phyloP scores from a whole-genome alignment of 2,888 invertebrate species.

The Temnothorax unifasciatus region DNA sequence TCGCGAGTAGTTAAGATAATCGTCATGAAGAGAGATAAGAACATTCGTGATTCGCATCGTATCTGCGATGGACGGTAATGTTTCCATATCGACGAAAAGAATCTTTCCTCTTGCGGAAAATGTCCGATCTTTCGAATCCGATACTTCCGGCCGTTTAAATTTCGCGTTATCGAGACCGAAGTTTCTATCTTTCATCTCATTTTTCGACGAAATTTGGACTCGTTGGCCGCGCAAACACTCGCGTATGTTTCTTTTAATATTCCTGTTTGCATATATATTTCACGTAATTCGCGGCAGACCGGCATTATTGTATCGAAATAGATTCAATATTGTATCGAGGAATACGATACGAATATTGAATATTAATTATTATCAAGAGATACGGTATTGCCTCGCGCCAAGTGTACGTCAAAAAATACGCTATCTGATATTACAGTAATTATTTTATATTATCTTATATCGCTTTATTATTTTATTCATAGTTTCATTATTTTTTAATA shows the following conservation, averaged over 20 bases:
- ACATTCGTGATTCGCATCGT: conserved; percentile 18
- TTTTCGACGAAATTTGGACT: conserved; percentile 23
- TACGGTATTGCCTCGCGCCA: no score
- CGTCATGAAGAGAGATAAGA: conserved; percentile 1
- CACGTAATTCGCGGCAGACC: neutral
- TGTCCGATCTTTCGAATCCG: conserved; percentile 11
- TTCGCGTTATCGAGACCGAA: conserved; percentile 48
- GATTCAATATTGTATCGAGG: neutral
- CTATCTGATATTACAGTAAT: neutral
- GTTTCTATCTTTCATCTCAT: conserved; percentile 50
- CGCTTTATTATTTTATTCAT: neutral
- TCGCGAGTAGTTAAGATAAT: conserved; percentile 30
- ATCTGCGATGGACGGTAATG: conserved; percentile 30
- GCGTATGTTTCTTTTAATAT: neutral
- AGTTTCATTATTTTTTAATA: conserved; percentile 15
- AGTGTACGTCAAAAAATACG: neutral
- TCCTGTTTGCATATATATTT: neutral
- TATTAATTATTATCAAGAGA: conserved; percentile 7
- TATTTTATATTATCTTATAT: neutral
- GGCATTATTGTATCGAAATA: neutral
- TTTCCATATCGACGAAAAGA: conserved; percentile 27
- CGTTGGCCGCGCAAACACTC: conserved; percentile 24
- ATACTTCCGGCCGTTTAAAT: conserved; percentile 30
- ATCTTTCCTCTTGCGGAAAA: conserved; percentile 16
- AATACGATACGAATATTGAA: neutral